Evolutionary conservation across 2,797 vertebrate species (phyloP).

Genomic region (Yasuhikotakia modesta): DNA sequence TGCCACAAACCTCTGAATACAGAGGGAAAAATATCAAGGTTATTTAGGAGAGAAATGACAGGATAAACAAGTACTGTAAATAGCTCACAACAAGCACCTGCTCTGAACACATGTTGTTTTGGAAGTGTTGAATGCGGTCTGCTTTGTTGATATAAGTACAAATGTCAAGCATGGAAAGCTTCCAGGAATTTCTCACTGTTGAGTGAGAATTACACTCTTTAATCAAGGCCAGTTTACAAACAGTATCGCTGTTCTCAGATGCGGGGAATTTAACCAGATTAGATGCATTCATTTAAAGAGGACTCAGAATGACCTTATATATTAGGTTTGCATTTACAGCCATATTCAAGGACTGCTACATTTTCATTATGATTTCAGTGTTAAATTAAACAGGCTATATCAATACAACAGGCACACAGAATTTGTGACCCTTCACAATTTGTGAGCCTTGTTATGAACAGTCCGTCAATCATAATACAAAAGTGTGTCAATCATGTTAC

Average conservation of each 20-base stretch:
- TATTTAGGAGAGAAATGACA: not conserved
- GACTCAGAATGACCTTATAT: constrained; percentile 3
- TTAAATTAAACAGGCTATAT: not conserved
- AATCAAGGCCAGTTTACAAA: constrained; percentile 34
- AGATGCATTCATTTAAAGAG: not conserved
- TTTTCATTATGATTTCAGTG: not conserved
- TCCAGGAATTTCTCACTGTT: not conserved
- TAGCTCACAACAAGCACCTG: constrained; percentile 18
- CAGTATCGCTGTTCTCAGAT: constrained; percentile 6
- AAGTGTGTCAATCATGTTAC: not conserved
- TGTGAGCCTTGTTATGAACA: not conserved
- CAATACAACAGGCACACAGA: not conserved
- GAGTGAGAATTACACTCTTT: constrained; percentile 22
- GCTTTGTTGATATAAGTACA: constrained; percentile 10
- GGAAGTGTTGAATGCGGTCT: not conserved
- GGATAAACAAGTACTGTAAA: not conserved
- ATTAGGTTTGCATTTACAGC: not conserved
- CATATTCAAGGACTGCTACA: not conserved
- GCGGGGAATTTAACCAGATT: not conserved
- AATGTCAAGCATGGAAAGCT: not conserved
- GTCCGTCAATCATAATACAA: not conserved
- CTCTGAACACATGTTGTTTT: not conserved
- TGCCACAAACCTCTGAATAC: not conserved
- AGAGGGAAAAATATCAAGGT: not conserved
- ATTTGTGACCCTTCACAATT: not conserved